Conservation (phyloP, 2,888 invertebrate species). For the Marronus borbonicus region DNA sequence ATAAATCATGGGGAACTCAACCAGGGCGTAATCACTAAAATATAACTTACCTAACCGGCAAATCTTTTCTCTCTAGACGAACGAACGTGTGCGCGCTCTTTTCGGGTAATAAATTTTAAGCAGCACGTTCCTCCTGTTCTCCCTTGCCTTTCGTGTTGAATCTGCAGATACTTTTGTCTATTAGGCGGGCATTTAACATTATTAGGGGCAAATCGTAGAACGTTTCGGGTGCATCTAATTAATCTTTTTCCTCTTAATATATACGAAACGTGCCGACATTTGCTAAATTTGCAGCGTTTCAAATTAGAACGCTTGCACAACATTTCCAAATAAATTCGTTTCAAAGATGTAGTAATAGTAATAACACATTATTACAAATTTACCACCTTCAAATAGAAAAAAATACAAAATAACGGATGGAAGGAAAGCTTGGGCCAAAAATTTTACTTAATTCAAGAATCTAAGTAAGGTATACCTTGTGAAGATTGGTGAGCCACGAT, state of each 20-base stretch:
- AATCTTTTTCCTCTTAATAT: conserved; percentile 18
- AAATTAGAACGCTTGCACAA: conserved; percentile 7
- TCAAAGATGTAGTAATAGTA: neutral
- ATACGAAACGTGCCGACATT: neutral
- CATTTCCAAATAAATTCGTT: neutral
- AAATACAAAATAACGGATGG: too few relatives aligned
- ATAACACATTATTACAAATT: neutral
- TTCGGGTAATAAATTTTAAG: conserved; percentile 31
- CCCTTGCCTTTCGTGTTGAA: conserved; percentile 2
- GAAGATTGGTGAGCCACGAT: too few relatives aligned
- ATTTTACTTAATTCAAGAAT: too few relatives aligned
- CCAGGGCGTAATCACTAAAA: conserved; percentile 25
- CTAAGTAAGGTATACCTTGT: too few relatives aligned
- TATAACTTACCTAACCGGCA: conserved; percentile 30
- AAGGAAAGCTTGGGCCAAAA: too few relatives aligned
- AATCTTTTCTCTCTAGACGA: conserved; percentile 29
- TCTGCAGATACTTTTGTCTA: conserved; percentile 40
- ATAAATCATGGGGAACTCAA: conserved; percentile 42
- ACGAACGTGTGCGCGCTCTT: neutral
- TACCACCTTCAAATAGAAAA: too few relatives aligned
- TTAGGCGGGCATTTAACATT: conserved; percentile 23
- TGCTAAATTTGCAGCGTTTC: conserved; percentile 1
- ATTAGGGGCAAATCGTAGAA: conserved; percentile 4
- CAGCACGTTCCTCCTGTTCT: neutral
- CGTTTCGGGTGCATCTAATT: conserved; percentile 27